Percentiles rank a stretch among this genome's conserved stretches.
Evolutionary conservation across 1,140 invertebrate genomes (phyloP).

Genomic region (Liolophura sinensis): DNA sequence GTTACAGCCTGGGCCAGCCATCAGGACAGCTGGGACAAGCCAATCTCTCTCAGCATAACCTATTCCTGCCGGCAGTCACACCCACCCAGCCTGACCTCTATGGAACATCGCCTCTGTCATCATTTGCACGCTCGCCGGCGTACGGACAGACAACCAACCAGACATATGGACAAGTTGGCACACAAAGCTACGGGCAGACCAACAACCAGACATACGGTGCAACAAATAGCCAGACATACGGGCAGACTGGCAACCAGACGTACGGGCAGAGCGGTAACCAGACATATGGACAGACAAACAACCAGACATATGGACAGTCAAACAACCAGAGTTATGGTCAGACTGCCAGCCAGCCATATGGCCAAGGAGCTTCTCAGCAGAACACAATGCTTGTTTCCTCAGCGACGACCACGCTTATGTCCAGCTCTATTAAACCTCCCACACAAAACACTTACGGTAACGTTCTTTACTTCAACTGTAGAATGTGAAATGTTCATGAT

Average conservation of each 20-base stretch:
- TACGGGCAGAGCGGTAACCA: constrained; percentile 1
- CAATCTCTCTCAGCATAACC: constrained; percentile 65
- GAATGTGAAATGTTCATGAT: too few relatives aligned
- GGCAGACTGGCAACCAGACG: constrained; percentile 19
- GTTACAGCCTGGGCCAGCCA: constrained; percentile 71
- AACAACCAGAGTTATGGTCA: constrained; percentile 64
- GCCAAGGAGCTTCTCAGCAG: constrained; percentile 65
- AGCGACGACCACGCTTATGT: constrained; percentile 85
- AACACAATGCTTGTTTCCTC: constrained; percentile 88
- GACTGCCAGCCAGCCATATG: constrained; percentile 22
- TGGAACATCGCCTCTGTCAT: constrained; percentile 65
- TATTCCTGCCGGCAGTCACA: constrained; percentile 46
- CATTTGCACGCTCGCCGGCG: neutral
- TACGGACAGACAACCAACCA: neutral
- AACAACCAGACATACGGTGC: too few relatives aligned
- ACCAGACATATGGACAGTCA: neutral
- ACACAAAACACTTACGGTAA: constrained; percentile 40
- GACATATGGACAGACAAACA: too few relatives aligned
- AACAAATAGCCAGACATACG: constrained; percentile 62
- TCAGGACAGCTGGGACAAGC: constrained; percentile 16
- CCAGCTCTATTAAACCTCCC: constrained; percentile 84
- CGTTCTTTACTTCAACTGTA: too few relatives aligned
- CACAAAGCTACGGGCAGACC: too few relatives aligned
- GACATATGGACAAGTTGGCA: too few relatives aligned
- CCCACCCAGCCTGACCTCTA: constrained; percentile 43